Percentiles rank a stretch among this genome's conserved stretches.
These are phyloP conservation scores for Trichechus manatus DNA, from an alignment of 2,113 vertebrate genomes.

Conservation along the genomic window DNA sequence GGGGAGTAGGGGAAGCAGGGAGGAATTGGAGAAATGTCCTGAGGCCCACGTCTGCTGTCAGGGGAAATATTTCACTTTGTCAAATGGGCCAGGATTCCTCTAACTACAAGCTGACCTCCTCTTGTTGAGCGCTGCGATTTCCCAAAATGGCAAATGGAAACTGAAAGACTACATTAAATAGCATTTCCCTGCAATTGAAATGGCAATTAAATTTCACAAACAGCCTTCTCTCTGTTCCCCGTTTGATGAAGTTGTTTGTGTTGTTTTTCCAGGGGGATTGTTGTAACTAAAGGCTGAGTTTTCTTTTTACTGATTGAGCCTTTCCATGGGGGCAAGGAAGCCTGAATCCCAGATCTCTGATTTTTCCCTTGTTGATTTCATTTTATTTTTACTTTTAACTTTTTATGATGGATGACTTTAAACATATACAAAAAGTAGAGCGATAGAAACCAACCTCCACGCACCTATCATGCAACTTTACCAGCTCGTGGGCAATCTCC, in stretches of 20 bases:
- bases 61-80: conserved; percentile 15
- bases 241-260: conserved; percentile 84
- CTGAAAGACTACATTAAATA: conserved; percentile 84
- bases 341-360: not conserved
- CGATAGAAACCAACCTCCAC: not conserved
- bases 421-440: not conserved
- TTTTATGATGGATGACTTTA: not conserved
- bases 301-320: conserved; percentile 16
- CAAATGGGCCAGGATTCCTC: conserved; percentile 15
- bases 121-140: conserved; percentile 68
- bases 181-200: conserved; percentile 84
- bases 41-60: not conserved
- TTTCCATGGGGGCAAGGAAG: not conserved
- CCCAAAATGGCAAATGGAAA: conserved; percentile 72
- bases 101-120: conserved; percentile 14
- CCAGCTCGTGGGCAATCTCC: not conserved
- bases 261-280: conserved; percentile 44
- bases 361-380: not conserved
- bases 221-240: conserved; percentile 83
- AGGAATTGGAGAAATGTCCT: not conserved
- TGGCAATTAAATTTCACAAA: conserved; percentile 87
- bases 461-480: not conserved
- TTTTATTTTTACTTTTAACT: not conserved
- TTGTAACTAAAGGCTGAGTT: conserved; percentile 64
- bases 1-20: too few relatives aligned